A percentile compares a stretch with the other conserved stretches of the same genome.
phyloP scores from a whole-genome alignment of 2,888 invertebrate genomes.

The Leptopilina drosophilae region DNA sequence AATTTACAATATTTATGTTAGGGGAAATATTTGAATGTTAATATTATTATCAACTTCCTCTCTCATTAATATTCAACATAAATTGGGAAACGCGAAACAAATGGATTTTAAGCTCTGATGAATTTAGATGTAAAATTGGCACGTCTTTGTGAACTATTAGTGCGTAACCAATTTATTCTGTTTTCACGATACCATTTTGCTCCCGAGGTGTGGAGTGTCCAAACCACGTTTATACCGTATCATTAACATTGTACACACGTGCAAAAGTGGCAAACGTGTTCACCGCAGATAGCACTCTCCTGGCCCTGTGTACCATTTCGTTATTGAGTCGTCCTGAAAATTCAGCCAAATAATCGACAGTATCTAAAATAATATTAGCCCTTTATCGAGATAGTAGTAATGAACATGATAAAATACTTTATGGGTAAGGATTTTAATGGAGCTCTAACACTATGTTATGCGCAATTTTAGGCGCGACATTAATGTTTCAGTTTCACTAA shows the following conservation, averaged over 20 bases:
- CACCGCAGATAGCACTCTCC: constrained; percentile 55
- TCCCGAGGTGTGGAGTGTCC: constrained; percentile 34
- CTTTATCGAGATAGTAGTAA: not conserved
- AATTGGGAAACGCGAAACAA: constrained; percentile 10
- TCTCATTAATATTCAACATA: constrained; percentile 31
- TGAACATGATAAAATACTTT: constrained; percentile 13
- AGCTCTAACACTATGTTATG: constrained; percentile 9
- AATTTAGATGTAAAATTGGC: constrained; percentile 36
- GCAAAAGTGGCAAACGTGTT: constrained; percentile 47
- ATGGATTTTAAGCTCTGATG: constrained; percentile 34
- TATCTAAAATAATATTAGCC: constrained; percentile 40
- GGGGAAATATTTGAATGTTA: not conserved
- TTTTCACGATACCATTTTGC: constrained; percentile 34
- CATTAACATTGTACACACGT: constrained; percentile 56
- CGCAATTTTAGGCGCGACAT: not conserved
- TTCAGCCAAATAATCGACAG: constrained; percentile 54
- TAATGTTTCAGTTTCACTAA: not conserved
- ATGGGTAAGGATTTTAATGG: not conserved
- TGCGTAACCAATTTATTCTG: constrained; percentile 37
- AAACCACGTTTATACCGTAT: constrained; percentile 51
- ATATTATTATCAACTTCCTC: not conserved
- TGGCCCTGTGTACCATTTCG: constrained; percentile 51
- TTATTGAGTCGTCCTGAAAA: constrained; percentile 54
- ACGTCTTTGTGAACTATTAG: constrained; percentile 35
- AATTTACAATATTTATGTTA: no score